phyloP scores from a whole-genome alignment of 2,888 invertebrate species.

The Meteorus cinctellus region DNA sequence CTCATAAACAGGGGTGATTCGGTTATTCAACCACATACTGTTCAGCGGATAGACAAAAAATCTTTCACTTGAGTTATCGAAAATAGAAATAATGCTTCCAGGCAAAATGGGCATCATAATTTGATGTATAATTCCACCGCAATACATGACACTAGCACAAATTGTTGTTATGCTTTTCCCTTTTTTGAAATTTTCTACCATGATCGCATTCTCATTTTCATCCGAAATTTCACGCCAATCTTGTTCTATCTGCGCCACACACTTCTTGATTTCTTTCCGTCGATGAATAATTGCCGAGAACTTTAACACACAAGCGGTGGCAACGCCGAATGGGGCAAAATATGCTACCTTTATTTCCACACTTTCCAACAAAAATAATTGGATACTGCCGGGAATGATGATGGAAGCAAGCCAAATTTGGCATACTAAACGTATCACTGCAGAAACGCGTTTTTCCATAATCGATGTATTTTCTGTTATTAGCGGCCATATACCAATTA shows the following conservation, averaged over 20 bases:
- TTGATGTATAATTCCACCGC: conserved; percentile 51
- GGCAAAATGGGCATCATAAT: conserved; percentile 48
- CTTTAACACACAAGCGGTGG: conserved; percentile 28
- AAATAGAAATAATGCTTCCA: conserved; percentile 33
- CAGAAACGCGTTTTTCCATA: conserved; percentile 17
- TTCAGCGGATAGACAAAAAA: conserved; percentile 54
- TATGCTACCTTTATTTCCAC: conserved; percentile 21
- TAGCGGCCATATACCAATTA: conserved; percentile 48
- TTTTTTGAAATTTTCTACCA: conserved; percentile 38
- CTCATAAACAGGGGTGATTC: conserved; percentile 29
- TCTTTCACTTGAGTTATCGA: conserved; percentile 46
- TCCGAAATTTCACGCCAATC: conserved; percentile 50
- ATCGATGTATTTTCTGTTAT: conserved; percentile 32
- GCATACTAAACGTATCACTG: conserved; percentile 33
- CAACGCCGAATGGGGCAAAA: conserved; percentile 41
- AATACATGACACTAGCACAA: conserved; percentile 55
- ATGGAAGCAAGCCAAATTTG: conserved; percentile 31
- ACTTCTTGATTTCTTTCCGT: conserved; percentile 30
- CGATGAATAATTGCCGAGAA: conserved; percentile 29
- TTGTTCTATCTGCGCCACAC: conserved; percentile 43
- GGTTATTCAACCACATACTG: conserved; percentile 50
- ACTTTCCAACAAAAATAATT: conserved; percentile 39
- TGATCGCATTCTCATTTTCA: conserved; percentile 46
- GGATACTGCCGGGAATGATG: conserved; percentile 38
- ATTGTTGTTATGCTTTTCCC: conserved; percentile 48